These are phyloP conservation scores for Drosophila repletoides DNA, from an alignment of 1,140 invertebrate species.

Conservation along the genomic window DNA sequence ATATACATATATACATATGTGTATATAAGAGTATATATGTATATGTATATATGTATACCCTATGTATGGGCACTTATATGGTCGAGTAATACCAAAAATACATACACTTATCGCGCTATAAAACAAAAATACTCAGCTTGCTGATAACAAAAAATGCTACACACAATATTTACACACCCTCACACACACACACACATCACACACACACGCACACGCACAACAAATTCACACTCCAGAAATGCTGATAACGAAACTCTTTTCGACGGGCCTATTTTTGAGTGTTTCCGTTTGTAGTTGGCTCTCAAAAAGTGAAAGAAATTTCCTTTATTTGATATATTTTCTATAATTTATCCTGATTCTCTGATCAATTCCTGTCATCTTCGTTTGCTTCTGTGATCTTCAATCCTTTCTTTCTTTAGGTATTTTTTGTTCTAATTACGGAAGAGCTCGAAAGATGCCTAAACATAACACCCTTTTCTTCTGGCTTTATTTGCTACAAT, in stretches of 20 bases:
- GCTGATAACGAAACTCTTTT: slow-evolving; percentile 10
- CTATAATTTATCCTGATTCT: background rate
- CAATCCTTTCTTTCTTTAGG: no score
- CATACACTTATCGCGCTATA: slow-evolving; percentile 67
- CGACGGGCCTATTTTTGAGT: no score
- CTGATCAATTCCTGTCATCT: no score
- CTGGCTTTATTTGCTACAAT: no score
- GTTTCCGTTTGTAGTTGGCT: no score
- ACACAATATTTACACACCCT: slow-evolving; percentile 29
- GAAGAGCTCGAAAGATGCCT: background rate
- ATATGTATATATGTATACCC: background rate
- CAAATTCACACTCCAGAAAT: slow-evolving; percentile 2
- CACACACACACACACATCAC: slow-evolving; percentile 10
- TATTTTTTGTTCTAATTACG: slow-evolving; percentile 15
- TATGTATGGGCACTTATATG: slow-evolving; percentile 37
- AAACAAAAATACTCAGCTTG: slow-evolving; percentile 46
- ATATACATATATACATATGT: slow-evolving; percentile 1
- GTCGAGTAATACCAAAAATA: slow-evolving; percentile 69
- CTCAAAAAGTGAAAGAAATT: no score
- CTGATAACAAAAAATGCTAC: slow-evolving; percentile 56
- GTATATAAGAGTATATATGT: background rate
- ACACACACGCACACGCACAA: background rate
- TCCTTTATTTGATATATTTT: background rate
- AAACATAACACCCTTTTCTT: no score
- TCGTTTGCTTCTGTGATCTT: no score